Base-by-base conservation (phyloP, 2,113 vertebrate genomes). In the Murina feae region DNA sequence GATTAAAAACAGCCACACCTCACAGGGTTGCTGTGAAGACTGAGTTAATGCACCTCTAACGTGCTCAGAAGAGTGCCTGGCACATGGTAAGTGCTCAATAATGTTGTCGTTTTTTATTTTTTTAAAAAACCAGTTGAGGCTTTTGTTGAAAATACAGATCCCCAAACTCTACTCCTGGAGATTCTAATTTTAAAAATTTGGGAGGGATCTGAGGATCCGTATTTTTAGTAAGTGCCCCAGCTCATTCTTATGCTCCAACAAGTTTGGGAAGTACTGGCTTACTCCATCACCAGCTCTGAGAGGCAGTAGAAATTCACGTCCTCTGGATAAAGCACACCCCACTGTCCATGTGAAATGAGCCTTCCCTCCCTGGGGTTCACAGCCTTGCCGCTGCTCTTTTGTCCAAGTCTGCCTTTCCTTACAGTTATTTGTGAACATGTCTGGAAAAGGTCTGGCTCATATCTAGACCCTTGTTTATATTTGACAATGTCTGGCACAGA, bases 181-280 rank as follows among this genome's bases (percentile, higher is more conserved):
- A 74, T 80, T 80, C 35, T 79, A 30, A 83, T 39, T 94, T 44
- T 63, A 81, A 85, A 87, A 93, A 10, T 84, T 83, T 90, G 47
- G 76, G 25, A 63, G 53, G 44, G 14, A 44, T 78, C 44, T 86
- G 72, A 85, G 35, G 17, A 60, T 30, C 23, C 13, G 2, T 47
- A 83, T 80, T 91, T 95, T 94, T 23, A 86, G 42, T 63, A 96
- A 58, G 55, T 23, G n/a, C 4, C 18, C 17, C 35, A 51, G 20
- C 9, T 74, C 65, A 83, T 66, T 91, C n/a, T 72, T 51, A 49
- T 10, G 16, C 55, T 47, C 37, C 81, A 30, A 51, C 25, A 37
- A 76, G 5, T 65, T 51, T 75, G 65, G 80, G 44, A 85, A 92
- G 84, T n/a, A 47, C 35, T 42, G 39, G 35, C 21, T 90, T 81